Evolutionary conservation across 2,113 vertebrate genomes (phyloP), one percentile per base, ranked within the genome.

Genomic region (Apteryx mantelli): DNA sequence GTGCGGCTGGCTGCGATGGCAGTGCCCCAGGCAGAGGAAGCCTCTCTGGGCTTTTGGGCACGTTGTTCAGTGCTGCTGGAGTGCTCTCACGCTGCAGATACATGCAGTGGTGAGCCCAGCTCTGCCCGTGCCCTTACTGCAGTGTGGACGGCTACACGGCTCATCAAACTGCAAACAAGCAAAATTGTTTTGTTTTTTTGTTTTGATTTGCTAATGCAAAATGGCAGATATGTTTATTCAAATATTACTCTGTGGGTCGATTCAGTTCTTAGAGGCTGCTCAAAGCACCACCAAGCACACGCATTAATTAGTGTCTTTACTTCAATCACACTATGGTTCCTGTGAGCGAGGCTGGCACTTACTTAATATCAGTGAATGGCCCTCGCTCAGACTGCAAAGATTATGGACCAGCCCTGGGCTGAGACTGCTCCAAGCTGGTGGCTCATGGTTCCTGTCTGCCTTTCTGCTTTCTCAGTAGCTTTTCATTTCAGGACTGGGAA

Each of bases 41-140:
- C 30, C 36, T 77, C 50, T n/a, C 12, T 48, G 46, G 18, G 46
- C 46, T 65, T 63, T 66, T 56, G 42, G 1, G 25, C 69, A 12
- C 2, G 0, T 22, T 48, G 18, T 32, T 60, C 14, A 19, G 40
- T 19, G 36, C 0, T 63, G 76, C 82, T 82, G 12, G 30, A 79
- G 34, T 0, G 0, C 21, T 76, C 5, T 53, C 9, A 64, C 18
- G 3, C n/a, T 26, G 30, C 25, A 65, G 42, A 81, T 36, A 13
- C 9, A 32, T 9, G 36, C 44, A 42, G 17, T 4, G 44, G 34
- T 0, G 0, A 83, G 74, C 50, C 11, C 30, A 61, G 40, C 32
- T 84, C 56, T 53, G 65, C 28, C 44, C 22, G 13, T 22, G 24
- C 20, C 36, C 50, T 80, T 50, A 7, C 61, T 77, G 44, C 38